phyloP scores from a whole-genome alignment of 2,797 vertebrate genomes.

The Sebastes paucispinis region DNA sequence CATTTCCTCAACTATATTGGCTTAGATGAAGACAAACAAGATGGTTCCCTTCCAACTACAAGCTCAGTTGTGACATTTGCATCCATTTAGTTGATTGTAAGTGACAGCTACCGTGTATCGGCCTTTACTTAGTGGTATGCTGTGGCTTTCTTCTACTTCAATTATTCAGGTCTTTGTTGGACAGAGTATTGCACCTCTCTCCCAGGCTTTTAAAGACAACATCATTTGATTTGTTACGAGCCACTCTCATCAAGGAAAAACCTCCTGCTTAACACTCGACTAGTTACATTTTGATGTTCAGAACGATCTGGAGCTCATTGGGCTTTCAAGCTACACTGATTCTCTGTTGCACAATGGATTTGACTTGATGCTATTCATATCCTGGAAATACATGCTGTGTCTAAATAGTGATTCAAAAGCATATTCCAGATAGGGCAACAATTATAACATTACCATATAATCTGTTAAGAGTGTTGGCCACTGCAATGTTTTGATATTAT shows the following conservation, averaged over 20 bases:
- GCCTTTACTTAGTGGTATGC: constrained; percentile 64
- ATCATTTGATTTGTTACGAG: constrained; percentile 65
- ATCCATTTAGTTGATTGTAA: constrained; percentile 71
- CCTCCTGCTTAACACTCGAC: constrained; percentile 43
- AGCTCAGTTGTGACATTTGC: constrained; percentile 67
- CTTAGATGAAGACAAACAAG: constrained; percentile 60
- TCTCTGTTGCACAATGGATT: constrained; percentile 19
- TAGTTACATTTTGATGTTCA: constrained; percentile 36
- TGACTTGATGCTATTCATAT: constrained; percentile 19
- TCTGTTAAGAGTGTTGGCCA: constrained; percentile 15
- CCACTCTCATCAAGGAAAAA: constrained; percentile 30
- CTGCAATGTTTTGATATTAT: constrained; percentile 12
- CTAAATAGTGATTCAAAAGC: not conserved
- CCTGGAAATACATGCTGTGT: constrained; percentile 12
- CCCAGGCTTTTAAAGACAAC: constrained; percentile 54
- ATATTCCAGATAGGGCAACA: not conserved
- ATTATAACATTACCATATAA: constrained; percentile 6
- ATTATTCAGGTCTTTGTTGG: constrained; percentile 74
- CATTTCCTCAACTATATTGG: constrained; percentile 52
- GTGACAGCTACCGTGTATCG: constrained; percentile 73
- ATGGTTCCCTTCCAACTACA: constrained; percentile 47
- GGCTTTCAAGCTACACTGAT: constrained; percentile 6
- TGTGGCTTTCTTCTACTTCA: constrained; percentile 54
- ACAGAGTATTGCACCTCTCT: constrained; percentile 67
- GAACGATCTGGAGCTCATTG: constrained; percentile 23